Evolutionary conservation across 1,140 invertebrate species (phyloP).

Genomic region (Brachionus rubens): DNA sequence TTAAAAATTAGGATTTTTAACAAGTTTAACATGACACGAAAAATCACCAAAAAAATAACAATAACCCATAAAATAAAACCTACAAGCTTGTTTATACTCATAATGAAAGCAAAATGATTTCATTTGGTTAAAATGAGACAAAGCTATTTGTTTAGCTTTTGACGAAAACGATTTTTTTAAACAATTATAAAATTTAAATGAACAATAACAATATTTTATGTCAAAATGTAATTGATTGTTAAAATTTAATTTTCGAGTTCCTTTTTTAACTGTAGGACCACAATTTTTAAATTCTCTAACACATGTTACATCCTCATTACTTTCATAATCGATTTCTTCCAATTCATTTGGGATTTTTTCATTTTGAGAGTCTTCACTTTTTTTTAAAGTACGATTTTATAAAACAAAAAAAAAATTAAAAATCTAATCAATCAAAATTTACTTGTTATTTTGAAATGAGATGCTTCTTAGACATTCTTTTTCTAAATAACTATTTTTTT

Average conservation of each 20-base stretch:
- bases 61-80: background rate
- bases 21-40: background rate
- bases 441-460: background rate
- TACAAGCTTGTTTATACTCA: constrained; percentile 7
- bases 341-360: background rate
- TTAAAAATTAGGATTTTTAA: background rate
- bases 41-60: background rate
- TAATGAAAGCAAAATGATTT: constrained; percentile 4
- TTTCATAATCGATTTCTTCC: background rate
- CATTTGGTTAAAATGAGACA: background rate
- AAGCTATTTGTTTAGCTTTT: background rate
- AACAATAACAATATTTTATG: constrained; percentile 23
- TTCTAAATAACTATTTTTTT: constrained; percentile 2
- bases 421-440: too few relatives aligned
- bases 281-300: background rate
- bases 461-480: background rate
- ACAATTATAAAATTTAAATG: background rate
- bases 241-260: background rate
- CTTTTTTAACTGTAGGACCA: background rate
- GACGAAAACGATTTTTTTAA: background rate
- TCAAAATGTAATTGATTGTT: background rate
- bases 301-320: background rate
- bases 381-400: too few relatives aligned
- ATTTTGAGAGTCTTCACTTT: too few relatives aligned
- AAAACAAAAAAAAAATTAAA: too few relatives aligned